These are phyloP conservation scores for Catharus fuscescens DNA, from an alignment of 2,113 vertebrate genomes.

Conservation along the genomic window DNA sequence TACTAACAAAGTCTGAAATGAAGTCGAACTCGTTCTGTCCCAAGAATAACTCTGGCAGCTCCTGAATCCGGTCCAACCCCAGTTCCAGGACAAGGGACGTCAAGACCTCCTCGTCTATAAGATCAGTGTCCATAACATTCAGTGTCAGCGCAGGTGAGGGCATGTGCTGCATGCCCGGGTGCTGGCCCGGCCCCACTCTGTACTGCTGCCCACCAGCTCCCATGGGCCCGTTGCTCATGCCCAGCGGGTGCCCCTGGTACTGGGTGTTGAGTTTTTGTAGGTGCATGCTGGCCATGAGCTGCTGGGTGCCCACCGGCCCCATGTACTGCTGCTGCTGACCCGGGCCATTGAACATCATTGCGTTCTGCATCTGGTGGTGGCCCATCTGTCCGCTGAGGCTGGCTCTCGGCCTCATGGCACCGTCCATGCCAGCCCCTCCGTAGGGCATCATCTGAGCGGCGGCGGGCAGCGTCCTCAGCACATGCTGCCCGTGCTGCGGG, in stretches of 20 bases:
- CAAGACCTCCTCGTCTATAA: constrained; percentile 96
- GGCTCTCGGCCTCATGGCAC: constrained; percentile 79
- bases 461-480: constrained; percentile 78
- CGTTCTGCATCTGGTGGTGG: constrained; percentile 77
- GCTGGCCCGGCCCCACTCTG: constrained; percentile 79
- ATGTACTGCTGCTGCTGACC: constrained; percentile 86
- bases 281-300: constrained; percentile 92
- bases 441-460: constrained; percentile 88
- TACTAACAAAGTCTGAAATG: constrained; percentile 95
- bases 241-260: constrained; percentile 87
- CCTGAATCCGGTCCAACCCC: constrained; percentile 93
- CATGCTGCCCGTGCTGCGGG: constrained; percentile 83
- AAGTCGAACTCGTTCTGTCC: constrained; percentile 99
- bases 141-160: constrained; percentile 81
- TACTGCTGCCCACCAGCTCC: constrained; percentile 76
- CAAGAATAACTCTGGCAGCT: constrained; percentile 95
- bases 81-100: constrained; percentile 94
- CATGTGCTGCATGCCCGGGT: constrained; percentile 84
- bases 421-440: constrained; percentile 82
- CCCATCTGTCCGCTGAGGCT: constrained; percentile 76
- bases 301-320: constrained; percentile 84
- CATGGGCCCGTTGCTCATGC: constrained; percentile 80
- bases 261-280: constrained; percentile 92
- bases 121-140: constrained; percentile 91
- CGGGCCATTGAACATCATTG: constrained; percentile 81